Evolutionary conservation across 2,888 invertebrate species (phyloP).

Genomic region (Drosophila subquinaria): DNA sequence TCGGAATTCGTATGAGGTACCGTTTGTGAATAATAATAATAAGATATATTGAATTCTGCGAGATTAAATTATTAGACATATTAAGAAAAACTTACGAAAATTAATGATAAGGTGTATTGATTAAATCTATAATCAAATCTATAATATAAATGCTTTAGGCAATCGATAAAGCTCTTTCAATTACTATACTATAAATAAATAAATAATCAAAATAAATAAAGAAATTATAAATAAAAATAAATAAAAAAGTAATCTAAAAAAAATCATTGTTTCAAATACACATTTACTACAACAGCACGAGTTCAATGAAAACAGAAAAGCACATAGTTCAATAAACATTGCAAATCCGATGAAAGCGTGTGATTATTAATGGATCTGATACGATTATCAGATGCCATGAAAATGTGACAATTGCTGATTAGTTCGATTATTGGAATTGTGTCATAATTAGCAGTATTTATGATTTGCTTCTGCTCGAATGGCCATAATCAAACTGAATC

Average conservation of each 20-base stretch:
- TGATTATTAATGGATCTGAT: background rate
- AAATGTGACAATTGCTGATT: conserved; percentile 8
- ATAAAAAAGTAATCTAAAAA: too few relatives aligned
- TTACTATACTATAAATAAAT: too few relatives aligned
- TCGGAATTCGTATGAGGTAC: too few relatives aligned
- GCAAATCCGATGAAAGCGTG: background rate
- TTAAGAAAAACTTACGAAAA: too few relatives aligned
- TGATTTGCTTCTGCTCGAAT: conserved; percentile 9
- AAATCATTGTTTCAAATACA: too few relatives aligned
- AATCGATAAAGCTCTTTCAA: background rate
- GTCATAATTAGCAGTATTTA: conserved; percentile 23
- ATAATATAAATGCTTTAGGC: background rate
- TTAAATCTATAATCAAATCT: background rate
- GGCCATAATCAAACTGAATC: conserved; percentile 2
- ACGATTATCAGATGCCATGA: conserved; percentile 1
- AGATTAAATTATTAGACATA: too few relatives aligned
- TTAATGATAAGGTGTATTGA: too few relatives aligned
- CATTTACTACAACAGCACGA: too few relatives aligned
- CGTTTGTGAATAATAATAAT: too few relatives aligned
- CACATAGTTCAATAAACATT: background rate
- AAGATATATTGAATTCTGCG: background rate
- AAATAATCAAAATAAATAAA: too few relatives aligned
- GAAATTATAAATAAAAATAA: too few relatives aligned
- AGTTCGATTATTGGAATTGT: background rate
- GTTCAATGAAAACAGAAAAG: too few relatives aligned